phyloP scores from a whole-genome alignment of 2,113 vertebrate species.

The Myanophis thanlyinensis region DNA sequence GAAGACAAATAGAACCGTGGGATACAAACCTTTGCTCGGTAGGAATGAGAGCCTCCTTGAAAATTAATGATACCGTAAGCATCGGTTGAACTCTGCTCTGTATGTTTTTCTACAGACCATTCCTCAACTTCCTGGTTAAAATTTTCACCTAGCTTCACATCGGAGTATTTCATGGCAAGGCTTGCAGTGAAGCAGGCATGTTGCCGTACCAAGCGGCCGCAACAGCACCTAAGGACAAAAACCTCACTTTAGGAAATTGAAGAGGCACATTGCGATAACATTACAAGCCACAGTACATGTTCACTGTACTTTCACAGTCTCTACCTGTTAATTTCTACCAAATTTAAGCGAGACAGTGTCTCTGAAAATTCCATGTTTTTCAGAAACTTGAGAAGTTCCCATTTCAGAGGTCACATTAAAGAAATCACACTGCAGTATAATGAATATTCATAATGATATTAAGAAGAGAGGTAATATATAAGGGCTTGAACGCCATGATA shows the following conservation, averaged over 20 bases:
- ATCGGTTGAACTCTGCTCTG: constrained; percentile 91
- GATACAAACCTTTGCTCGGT: constrained; percentile 91
- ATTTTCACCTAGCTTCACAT: constrained; percentile 92
- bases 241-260: background rate
- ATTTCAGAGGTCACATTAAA: background rate
- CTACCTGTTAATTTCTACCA: background rate
- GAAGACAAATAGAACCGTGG: rapidly evolving
- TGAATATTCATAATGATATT: background rate
- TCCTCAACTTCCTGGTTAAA: constrained; percentile 80
- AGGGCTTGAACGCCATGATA: background rate
- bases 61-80: constrained; percentile 98
- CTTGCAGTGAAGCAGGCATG: constrained; percentile 96
- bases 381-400: background rate
- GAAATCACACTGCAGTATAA: constrained; percentile 7
- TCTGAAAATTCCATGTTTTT: background rate
- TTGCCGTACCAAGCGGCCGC: constrained; percentile 94
- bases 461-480: constrained; percentile 14
- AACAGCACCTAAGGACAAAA: constrained; percentile 83
- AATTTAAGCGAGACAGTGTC: background rate
- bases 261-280: background rate
- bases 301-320: too few relatives aligned
- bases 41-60: constrained; percentile 98
- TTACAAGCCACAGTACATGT: background rate
- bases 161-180: constrained; percentile 93
- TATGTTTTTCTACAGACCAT: constrained; percentile 98